A percentile compares a stretch with the other conserved stretches of the same genome.
phyloP scores from a whole-genome alignment of 2,888 invertebrate species.

The Acronicta psi region DNA sequence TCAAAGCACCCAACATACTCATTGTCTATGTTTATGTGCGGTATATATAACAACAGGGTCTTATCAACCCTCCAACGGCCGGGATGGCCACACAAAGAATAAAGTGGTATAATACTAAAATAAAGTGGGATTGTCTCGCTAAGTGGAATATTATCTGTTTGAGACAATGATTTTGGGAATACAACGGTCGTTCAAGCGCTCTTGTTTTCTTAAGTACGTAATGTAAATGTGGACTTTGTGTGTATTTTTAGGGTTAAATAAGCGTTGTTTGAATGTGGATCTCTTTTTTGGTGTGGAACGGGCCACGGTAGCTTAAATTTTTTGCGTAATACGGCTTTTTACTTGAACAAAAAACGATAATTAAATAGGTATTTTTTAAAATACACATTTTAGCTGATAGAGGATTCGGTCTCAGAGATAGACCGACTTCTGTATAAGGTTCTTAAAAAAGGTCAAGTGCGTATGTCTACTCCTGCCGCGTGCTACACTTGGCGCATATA shows the following conservation, averaged over 20 bases:
- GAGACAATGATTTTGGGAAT: slow-evolving; percentile 65
- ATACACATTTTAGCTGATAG: no score
- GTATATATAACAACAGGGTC: slow-evolving; percentile 41
- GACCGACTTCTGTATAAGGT: no score
- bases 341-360: no score
- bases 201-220: slow-evolving; percentile 53
- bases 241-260: slow-evolving; percentile 50
- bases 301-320: not conserved
- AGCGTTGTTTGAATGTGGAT: slow-evolving; percentile 24
- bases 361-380: no score
- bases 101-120: slow-evolving; percentile 64
- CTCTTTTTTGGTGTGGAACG: slow-evolving; percentile 20
- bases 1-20: slow-evolving; percentile 15
- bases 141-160: slow-evolving; percentile 70
- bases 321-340: not conserved
- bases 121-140: slow-evolving; percentile 65
- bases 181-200: slow-evolving; percentile 47
- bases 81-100: slow-evolving; percentile 55
- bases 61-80: slow-evolving; percentile 52
- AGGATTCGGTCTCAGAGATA: no score
- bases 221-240: slow-evolving; percentile 49
- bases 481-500: no score
- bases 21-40: slow-evolving; percentile 34
- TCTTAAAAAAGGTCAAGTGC: no score
- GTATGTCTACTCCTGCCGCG: no score